Evolutionary conservation across 2,888 invertebrate genomes (phyloP).

Genomic region (Leptopilina drosophilae): DNA sequence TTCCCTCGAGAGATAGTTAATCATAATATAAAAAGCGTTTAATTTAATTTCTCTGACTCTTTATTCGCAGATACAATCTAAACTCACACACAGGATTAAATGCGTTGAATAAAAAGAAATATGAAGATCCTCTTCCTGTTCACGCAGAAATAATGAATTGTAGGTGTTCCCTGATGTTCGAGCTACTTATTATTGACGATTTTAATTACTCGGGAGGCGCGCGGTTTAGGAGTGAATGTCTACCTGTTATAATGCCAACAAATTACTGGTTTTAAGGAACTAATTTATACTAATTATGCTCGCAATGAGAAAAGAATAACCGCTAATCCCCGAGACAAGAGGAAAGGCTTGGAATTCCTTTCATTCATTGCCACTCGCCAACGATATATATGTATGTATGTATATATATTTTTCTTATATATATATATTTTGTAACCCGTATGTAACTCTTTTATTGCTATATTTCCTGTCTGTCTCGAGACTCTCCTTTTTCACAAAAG

Average conservation of each 20-base stretch:
- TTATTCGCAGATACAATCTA: conserved; percentile 10
- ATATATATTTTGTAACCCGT: conserved; percentile 4
- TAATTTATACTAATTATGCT: conserved; percentile 38
- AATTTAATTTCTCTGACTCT: conserved; percentile 2
- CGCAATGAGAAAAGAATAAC: conserved; percentile 32
- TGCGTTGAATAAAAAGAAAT: not conserved
- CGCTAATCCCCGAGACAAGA: conserved; percentile 34
- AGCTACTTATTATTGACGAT: conserved; percentile 37
- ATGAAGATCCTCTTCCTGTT: conserved; percentile 37
- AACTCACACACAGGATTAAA: conserved; percentile 25
- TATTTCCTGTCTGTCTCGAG: conserved; percentile 31
- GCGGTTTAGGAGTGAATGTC: conserved; percentile 26
- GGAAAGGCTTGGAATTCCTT: conserved; percentile 33
- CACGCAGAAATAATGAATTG: conserved; percentile 38
- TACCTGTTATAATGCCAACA: conserved; percentile 36
- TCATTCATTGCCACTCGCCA: conserved; percentile 34
- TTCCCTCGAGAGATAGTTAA: not conserved
- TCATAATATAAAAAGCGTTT: not conserved
- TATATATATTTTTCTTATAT: not conserved
- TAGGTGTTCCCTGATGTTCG: conserved; percentile 32
- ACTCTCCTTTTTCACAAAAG: conserved; percentile 25
- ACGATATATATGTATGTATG: not conserved
- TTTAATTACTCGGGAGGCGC: conserved; percentile 30
- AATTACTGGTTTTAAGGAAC: conserved; percentile 38
- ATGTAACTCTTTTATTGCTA: conserved; percentile 29